Percentiles rank a stretch among this genome's conserved stretches.
These are phyloP conservation scores for Streptopelia turtur DNA, from an alignment of 2,797 vertebrate genomes.

Conservation along the genomic window DNA sequence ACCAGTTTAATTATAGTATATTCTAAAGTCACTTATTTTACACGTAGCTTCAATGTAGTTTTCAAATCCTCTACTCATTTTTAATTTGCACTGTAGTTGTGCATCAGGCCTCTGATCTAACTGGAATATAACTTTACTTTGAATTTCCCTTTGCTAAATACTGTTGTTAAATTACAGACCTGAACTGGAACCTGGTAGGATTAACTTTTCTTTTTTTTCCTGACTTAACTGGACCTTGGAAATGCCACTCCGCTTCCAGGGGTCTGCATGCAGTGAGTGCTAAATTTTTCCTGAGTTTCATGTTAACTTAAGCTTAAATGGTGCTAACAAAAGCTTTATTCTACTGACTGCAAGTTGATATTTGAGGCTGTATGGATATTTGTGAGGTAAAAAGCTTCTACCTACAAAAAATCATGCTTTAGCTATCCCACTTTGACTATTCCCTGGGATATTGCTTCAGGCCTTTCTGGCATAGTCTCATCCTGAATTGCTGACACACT, in stretches of 20 bases:
- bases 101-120: background rate
- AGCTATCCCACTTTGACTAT: background rate
- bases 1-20: background rate
- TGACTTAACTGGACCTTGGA: background rate
- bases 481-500: background rate
- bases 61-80: background rate
- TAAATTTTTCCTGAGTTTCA: background rate
- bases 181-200: background rate
- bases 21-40: background rate
- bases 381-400: background rate
- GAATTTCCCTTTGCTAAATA: background rate
- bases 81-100: background rate
- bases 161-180: background rate
- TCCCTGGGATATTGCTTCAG: background rate
- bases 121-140: background rate
- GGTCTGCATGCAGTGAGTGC: background rate
- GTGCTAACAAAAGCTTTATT: background rate
- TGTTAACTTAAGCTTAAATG: background rate
- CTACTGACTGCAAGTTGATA: background rate
- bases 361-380: background rate
- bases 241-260: background rate
- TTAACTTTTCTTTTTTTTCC: background rate
- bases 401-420: background rate
- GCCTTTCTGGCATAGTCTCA: background rate
- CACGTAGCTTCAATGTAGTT: background rate